Evolutionary conservation across 2,113 vertebrate genomes (phyloP), one percentile per base, ranked within the genome.

Genomic region (Azemiops feae): DNA sequence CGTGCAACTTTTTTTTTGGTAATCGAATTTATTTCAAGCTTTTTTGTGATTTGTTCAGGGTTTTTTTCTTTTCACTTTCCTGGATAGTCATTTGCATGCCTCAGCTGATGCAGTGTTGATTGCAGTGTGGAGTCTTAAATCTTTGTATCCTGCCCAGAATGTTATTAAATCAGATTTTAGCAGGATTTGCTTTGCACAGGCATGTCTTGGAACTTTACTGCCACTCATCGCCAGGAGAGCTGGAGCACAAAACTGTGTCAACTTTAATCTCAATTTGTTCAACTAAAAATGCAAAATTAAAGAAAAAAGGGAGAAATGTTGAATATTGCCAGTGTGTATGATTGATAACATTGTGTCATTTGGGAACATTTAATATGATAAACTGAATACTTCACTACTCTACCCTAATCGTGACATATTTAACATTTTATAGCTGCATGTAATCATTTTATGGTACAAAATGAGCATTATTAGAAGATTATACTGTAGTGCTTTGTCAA

Each of bases 361-460:
- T 96, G 47, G 94, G 53, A 85, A 94, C 93, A 94, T 96, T 97
- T 97, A 97, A 97, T 97, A 96, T 97, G 96, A 97, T 96, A 97
- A 98, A 98, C 95, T 92, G 95, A 95, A 96, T 96, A 97, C 97
- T 97, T 97, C 95, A 86, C 91, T 95, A 92, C 90, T 94, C 87
- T 95, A 93, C 94, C 85, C 86, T 96, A 96, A 97, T 90, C 93
- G 96, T 96, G 96, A 96, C 97, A 96, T 96, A 97, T 97, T 97
- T 96, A 97, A 97, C 97, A 96, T 96, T 97, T 98, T 98, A 97
- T 97, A 97, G 95, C 96, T 93, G 92, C 92, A 96, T 97, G 96
- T 97, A 97, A 98, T 97, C 96, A 96, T 97, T 97, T 97, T 97
- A 97, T 96, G 94, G 97, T 94, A 95, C 94, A 96, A 97, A 98